Evolutionary conservation across 2,113 vertebrate genomes (phyloP), one percentile per base, ranked within the genome.

Genomic region (Burhinus bistriatus): DNA sequence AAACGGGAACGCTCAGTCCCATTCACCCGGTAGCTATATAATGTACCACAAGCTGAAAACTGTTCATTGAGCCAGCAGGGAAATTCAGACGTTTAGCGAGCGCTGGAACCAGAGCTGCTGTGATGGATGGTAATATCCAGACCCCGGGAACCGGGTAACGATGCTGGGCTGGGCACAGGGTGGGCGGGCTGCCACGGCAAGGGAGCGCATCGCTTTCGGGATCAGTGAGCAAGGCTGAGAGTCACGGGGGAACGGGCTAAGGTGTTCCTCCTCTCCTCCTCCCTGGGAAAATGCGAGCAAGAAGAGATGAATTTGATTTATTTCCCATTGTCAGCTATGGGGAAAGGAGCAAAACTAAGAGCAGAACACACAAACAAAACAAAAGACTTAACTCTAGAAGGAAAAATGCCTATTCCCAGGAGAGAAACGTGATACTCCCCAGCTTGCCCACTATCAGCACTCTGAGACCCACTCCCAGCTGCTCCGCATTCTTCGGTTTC

Each of bases 401-500:
- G 29, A 55, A 66, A 93, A 82, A 92, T 6, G 44, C 32, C n/a
- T 75, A 20, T 87, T 85, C 92, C 59, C 90, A 55, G 32, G 88
- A 25, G 87, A 44, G 93, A 96, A 96, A 96, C 5, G 45, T 57
- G 85, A 96, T 94, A 91, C 71, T 94, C 89, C 87, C 95, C 97
- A 97, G 96, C 96, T 90, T 97, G 96, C 95, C 97, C 96, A 47
- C 88, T 96, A 95, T 97, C 96, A 92, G 94, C 92, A 94, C 76
- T 96, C 87, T 44, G 93, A 92, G 95, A 96, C 96, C 93, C 38
- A 19, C 95, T 97, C 96, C 94, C 97, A 98, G 98, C 98, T 98
- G 97, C 9, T 97, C 94, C 5, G 4, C 85, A 94, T 69, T 97
- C 95, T 98, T 97, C 15, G 18, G 97, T 93, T 97, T 97, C 82